Base-by-base conservation (phyloP, 2,888 invertebrate species). In the Sinotaia quadrata region DNA sequence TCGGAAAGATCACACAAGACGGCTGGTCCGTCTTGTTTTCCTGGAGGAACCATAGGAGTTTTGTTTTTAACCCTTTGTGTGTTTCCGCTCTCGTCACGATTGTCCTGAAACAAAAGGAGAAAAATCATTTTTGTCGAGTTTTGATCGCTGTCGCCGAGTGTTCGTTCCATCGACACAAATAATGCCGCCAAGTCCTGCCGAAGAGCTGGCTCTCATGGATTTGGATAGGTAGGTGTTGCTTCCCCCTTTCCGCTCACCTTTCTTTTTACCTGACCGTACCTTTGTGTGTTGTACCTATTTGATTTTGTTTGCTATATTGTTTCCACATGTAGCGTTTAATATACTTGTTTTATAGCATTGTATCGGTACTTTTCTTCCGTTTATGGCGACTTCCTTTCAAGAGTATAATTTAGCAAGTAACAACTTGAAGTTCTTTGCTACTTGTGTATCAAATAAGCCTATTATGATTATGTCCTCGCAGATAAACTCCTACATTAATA, bases 151-250 rank as follows among this genome's bases (percentile, higher is more conserved):
- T 37, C 62, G 27, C 41, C 54, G 52, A 54, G 63, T 56, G 33
- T 63, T 33, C 21, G 15, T 12, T 27, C 60, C 57, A n/a, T n/a
- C 21, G 24, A 65, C 29, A 71, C 62, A 56, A 60, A 79, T 63
- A 69, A 82, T 82, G 82, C 77, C 80, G 71, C 81, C 82, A 63
- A 77, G 80, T 75, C 81, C 82, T 33, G 79, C 82, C 15, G 84
- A 84, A 74, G 84, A 84, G 72, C 77, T 81, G 75, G 78, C 79
- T 74, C 78, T 82, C 56, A 70, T 80, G 68, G 83, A 83, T 70
- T 75, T 83, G 72, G 83, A 83, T 73, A 80, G 83, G 83, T 83
- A 78, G 69, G 80, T 59, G 33, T 49, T 1, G 56, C 51, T 8
- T 24, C 1, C 24, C 34, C 15, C n/a, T n/a, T n/a, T n/a, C n/a